These are phyloP conservation scores for Hippocampus comes DNA, from an alignment of 2,113 vertebrate species.

Conservation along the genomic window DNA sequence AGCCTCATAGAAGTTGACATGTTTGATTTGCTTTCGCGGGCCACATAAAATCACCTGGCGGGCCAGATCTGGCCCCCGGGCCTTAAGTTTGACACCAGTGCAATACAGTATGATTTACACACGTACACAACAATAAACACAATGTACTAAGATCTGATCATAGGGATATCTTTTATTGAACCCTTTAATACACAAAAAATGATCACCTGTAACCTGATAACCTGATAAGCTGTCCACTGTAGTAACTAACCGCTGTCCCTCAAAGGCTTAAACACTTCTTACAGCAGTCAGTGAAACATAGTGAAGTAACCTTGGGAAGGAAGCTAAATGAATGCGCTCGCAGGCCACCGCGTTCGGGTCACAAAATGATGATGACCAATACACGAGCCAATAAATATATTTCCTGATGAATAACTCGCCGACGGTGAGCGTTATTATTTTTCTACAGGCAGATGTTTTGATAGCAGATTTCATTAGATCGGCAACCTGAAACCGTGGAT, in stretches of 20 bases:
- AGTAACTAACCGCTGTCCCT: too few relatives aligned
- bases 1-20: too few relatives aligned
- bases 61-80: too few relatives aligned
- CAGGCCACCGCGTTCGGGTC: neutral
- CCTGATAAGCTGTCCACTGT: too few relatives aligned
- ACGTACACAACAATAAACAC: too few relatives aligned
- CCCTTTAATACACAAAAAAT: neutral
- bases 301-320: neutral
- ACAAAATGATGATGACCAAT: neutral
- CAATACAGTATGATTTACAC: too few relatives aligned
- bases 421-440: neutral
- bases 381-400: neutral
- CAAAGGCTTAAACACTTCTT: neutral
- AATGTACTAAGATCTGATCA: too few relatives aligned
- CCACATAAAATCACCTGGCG: too few relatives aligned
- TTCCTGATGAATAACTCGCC: neutral
- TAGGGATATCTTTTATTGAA: neutral
- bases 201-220: too few relatives aligned
- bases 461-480: conserved; percentile 6
- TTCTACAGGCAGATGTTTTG: neutral
- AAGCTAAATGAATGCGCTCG: neutral
- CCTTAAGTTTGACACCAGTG: too few relatives aligned
- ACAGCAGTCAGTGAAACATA: neutral
- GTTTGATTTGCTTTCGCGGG: too few relatives aligned
- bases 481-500: neutral